phyloP scores from a whole-genome alignment of 2,888 invertebrate genomes.

The Thyatira batis region DNA sequence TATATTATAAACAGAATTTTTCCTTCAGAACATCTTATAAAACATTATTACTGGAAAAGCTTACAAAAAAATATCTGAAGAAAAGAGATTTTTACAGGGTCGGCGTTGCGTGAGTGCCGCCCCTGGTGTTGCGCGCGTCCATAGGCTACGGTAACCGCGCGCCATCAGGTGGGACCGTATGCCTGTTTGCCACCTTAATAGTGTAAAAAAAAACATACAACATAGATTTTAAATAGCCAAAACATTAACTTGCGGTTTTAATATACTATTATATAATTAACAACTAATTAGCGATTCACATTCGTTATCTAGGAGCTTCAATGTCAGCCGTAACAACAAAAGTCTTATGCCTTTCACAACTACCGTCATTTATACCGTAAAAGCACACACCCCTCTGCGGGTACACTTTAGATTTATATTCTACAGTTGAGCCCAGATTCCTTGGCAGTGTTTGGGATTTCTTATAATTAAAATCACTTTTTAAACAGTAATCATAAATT shows the following conservation, averaged over 20 bases:
- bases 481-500: conserved; percentile 70
- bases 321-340: conserved; percentile 67
- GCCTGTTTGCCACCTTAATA: too few species aligned
- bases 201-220: too few species aligned
- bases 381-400: conserved; percentile 66
- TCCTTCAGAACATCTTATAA: too few species aligned
- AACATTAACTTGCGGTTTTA: background rate
- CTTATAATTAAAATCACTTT: conserved; percentile 65
- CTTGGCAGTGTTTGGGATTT: conserved; percentile 68
- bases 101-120: too few species aligned
- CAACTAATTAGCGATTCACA: conserved; percentile 29
- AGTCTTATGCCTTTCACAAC: conserved; percentile 44
- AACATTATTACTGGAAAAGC: too few species aligned
- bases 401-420: conserved; percentile 51
- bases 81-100: too few species aligned
- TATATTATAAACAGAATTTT: too few species aligned
- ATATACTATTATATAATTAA: conserved; percentile 2
- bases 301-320: conserved; percentile 70
- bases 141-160: too few species aligned
- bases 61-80: too few species aligned
- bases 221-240: too few species aligned
- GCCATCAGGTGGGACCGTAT: too few species aligned
- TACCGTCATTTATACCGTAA: conserved; percentile 51
- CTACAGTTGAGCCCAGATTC: conserved; percentile 63
- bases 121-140: too few species aligned